Evolutionary conservation across 1,140 invertebrate genomes (phyloP).

Genomic region (Augochlora pura): DNA sequence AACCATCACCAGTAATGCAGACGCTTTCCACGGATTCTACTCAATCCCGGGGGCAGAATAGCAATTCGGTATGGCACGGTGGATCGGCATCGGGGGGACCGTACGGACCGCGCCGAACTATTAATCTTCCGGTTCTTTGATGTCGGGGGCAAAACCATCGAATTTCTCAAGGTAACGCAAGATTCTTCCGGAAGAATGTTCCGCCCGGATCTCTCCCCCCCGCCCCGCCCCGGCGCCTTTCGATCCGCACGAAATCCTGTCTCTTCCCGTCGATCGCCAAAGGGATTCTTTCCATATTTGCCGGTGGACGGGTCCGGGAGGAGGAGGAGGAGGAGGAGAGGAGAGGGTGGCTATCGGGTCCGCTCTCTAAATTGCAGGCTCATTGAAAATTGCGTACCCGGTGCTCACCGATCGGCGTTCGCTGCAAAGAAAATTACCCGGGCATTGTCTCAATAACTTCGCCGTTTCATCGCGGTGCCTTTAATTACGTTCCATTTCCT

Average conservation of each 20-base stretch:
- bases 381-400: constrained; percentile 10
- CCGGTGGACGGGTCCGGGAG: not conserved
- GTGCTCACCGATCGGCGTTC: not conserved
- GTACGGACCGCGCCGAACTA: constrained; percentile 21
- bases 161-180: constrained; percentile 49
- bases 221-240: constrained; percentile 8
- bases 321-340: no score
- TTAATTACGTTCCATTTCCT: not conserved
- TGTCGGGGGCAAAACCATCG: constrained; percentile 42
- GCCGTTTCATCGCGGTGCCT: not conserved
- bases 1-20: not conserved
- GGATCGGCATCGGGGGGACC: not conserved
- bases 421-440: not conserved
- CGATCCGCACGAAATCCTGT: constrained; percentile 41
- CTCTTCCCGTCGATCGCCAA: constrained; percentile 25
- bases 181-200: constrained; percentile 49
- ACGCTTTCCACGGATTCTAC: not conserved
- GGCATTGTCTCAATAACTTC: not conserved
- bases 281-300: constrained; percentile 43
- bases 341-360: no score
- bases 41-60: constrained; percentile 5
- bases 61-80: not conserved
- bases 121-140: constrained; percentile 50
- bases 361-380: constrained; percentile 12
- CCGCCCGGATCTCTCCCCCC: constrained; percentile 13